Conservation (phyloP, 2,888 invertebrate genomes). For the Aproaerema taeniolella region DNA sequence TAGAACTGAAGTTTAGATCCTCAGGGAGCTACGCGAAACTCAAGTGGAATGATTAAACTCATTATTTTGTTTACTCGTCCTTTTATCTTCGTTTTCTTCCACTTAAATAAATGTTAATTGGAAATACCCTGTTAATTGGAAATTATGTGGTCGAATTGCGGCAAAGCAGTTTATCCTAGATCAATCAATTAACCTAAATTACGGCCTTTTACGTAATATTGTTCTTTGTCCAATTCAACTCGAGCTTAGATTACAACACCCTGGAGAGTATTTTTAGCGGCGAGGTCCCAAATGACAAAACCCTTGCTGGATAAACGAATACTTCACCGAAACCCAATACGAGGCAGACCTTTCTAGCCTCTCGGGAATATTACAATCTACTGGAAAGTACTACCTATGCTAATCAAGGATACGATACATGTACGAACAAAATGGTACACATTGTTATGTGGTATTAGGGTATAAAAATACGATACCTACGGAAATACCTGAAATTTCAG, state of each 20-base stretch:
- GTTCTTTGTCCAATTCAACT: background rate
- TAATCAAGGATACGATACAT: constrained; percentile 1
- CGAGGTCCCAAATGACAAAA: background rate
- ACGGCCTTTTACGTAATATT: background rate
- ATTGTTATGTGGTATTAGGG: no score
- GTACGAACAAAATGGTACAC: background rate
- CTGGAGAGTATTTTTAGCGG: constrained; percentile 1
- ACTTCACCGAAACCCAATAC: background rate
- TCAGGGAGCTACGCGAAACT: no score
- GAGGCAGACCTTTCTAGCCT: constrained; percentile 1
- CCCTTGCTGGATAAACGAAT: constrained; percentile 1
- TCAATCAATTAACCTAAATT: constrained; percentile 4
- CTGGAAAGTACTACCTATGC: constrained; percentile 1
- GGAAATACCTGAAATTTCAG: no score
- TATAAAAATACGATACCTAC: no score
- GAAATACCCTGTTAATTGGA: no score
- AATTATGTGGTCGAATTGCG: no score
- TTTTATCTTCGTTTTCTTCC: no score
- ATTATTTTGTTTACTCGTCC: no score
- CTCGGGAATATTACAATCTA: constrained; percentile 7
- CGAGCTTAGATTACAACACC: background rate
- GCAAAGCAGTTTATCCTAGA: no score
- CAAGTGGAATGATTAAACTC: no score
- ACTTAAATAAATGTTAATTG: no score
- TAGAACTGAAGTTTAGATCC: no score